A percentile compares a stretch with the other conserved stretches of the same genome.
Evolutionary conservation across 2,888 invertebrate genomes (phyloP).

Genomic region (Microctonus brassicae): DNA sequence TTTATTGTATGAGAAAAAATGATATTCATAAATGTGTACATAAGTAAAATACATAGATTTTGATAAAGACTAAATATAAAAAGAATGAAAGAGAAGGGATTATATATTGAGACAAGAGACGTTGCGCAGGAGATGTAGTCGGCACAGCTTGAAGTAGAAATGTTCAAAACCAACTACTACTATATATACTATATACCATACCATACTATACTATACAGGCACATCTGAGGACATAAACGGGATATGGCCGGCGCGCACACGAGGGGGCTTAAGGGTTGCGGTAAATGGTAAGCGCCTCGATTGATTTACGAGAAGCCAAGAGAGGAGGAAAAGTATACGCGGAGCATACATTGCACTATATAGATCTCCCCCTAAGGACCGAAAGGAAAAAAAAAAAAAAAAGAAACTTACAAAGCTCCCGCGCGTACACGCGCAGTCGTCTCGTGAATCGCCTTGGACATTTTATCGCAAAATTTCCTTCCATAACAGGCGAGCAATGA

Average conservation of each 20-base stretch:
- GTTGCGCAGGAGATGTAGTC: background rate
- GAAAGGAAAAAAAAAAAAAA: background rate
- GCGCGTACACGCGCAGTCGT: slow-evolving; percentile 36
- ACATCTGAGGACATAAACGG: slow-evolving; percentile 1
- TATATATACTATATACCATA: too few relatives aligned
- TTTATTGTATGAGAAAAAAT: background rate
- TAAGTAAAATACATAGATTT: background rate
- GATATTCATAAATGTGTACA: background rate
- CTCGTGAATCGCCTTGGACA: slow-evolving; percentile 39
- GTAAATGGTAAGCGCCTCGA: slow-evolving; percentile 55
- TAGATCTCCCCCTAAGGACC: background rate
- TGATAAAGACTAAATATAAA: background rate
- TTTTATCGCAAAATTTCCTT: slow-evolving; percentile 36
- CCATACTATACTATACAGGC: background rate
- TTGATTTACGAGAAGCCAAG: slow-evolving; percentile 52
- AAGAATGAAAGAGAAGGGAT: background rate
- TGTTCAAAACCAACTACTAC: background rate
- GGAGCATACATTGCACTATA: background rate
- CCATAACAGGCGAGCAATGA: slow-evolving; percentile 1
- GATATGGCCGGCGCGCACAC: background rate
- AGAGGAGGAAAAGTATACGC: slow-evolving; percentile 22
- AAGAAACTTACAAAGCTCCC: slow-evolving; percentile 27
- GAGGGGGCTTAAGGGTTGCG: slow-evolving; percentile 49
- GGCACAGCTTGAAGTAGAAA: slow-evolving; percentile 10
- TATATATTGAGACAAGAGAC: background rate